phyloP scores from a whole-genome alignment of 35 echinoderm and acorn worm genomes.

The Lytechinus pictus region DNA sequence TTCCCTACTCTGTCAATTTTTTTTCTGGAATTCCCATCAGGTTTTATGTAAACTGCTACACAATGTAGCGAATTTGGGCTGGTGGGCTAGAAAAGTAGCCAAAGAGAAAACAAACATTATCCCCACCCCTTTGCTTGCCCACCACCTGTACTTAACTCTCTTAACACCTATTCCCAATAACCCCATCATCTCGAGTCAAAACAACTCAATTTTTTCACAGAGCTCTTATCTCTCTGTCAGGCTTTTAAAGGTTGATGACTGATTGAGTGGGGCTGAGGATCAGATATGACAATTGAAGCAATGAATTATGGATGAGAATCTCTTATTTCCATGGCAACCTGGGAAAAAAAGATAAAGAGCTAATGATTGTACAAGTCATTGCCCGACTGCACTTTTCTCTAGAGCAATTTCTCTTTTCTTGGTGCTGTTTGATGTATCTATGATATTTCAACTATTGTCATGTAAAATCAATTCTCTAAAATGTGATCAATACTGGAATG shows the following conservation, averaged over 20 bases:
- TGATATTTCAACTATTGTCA: neutral
- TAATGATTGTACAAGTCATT: neutral
- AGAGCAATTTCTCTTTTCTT: neutral
- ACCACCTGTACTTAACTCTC: too few species aligned
- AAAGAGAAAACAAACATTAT: too few species aligned
- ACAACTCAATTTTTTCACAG: neutral
- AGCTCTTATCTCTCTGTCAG: neutral
- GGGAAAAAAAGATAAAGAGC: neutral
- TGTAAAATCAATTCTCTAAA: neutral
- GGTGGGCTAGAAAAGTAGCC: too few species aligned
- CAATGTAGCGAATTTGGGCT: too few species aligned
- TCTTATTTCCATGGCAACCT: neutral
- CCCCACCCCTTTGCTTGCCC: too few species aligned
- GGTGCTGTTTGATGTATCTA: neutral
- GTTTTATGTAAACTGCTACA: too few species aligned
- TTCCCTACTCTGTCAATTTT: too few species aligned
- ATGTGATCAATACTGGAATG: neutral
- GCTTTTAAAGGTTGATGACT: neutral
- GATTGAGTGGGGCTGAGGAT: neutral
- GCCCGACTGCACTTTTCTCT: neutral
- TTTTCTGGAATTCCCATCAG: too few species aligned
- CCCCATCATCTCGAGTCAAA: neutral
- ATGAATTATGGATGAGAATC: conserved; percentile 12
- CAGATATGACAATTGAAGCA: conserved; percentile 4
- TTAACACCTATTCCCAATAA: neutral